Evolutionary conservation across 1,140 invertebrate genomes (phyloP), one percentile per base, ranked within the genome.

Genomic region (Euura saliciscinereae): DNA sequence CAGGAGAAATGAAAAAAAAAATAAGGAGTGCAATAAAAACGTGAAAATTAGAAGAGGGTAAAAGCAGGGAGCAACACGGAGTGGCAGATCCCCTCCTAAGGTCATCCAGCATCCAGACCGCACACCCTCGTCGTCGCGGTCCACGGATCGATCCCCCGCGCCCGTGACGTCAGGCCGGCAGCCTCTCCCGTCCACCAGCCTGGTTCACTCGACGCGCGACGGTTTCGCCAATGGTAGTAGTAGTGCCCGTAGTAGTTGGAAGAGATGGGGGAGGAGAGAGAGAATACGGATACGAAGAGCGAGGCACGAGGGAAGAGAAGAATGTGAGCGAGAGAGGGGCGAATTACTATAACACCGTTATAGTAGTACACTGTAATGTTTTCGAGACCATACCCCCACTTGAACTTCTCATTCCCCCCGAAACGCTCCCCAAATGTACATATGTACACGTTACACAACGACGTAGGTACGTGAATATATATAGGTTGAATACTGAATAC

Each of bases 101-200:
- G 28, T 65, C 71, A 69, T 8, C 46, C 72, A 71, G 70, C 70
- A 67, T 72, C 70, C 73, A 74, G 76, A 74, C 74, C 77, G 73
- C 73, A 59, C 13, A 8, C 51, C 51, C 13, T 28, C 28, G 28
- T 28, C 51, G 51, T 59, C 51, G 51, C 13, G 77, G 65, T 74
- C 74, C 70, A 67, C 75, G 75, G 77, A 78, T 78, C 77, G 77
- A 78, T 78, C 75, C 73, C 73, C 72, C 71, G 74, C 73, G 45
- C 44, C 65, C 66, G 65, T 74, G 77, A 78, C 77, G 77, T 78
- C 77, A 78, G 69, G 45, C 44, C 11, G 68, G 65, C 75, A 66
- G 64, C 72, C 72, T 68, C 46, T 71, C 44, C 64, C 70, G 67
- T 44, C 68, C 68, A n/a, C 8, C 6, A 59, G 51, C 51, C 51